Evolutionary conservation across 2,797 vertebrate genomes (phyloP), one percentile per base, ranked within the genome.

Genomic region (Dipus sagitta): DNA sequence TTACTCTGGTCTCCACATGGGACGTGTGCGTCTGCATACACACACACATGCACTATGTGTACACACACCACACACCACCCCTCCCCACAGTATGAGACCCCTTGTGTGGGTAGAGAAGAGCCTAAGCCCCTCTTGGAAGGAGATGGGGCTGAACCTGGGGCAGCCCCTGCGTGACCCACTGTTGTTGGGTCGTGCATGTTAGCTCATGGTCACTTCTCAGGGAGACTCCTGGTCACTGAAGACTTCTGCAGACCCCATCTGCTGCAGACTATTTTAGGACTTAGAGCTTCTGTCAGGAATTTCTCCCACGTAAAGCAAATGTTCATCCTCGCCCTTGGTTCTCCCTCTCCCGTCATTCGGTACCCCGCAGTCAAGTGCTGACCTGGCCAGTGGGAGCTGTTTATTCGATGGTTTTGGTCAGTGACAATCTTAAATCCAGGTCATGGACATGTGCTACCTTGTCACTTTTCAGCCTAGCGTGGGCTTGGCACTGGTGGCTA

Each of bases 261-360:
- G 74, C 85, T n/a, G 79, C 30, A 32, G 34, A 75, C 92, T 97
- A 91, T 96, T 93, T 96, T 95, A 80, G 82, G 85, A 76, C 60
- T 88, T n/a, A 6, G 62, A 85, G 89, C 94, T 88, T 86, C 86
- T 91, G 81, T 95, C 86, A 88, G 94, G 81, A 88, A 54, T 90
- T 91, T 89, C 78, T 95, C 70, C 78, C 32, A 60, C 62, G 38
- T 86, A 72, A 81, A 81, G 72, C 38, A 92, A 87, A 90, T 52
- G 34, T 30, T 75, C 32, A 60, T n/a, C n/a, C 32, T 28, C 2
- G 28, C 6, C 2, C 2, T 11, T 32, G 64, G 32, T 34, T 34
- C 30, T 76, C 42, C 38, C 21, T 34, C 26, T 84, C 52, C 54
- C 34, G 83, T 91, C 87, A 94, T 65, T 60, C 86, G 79, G 26